These are phyloP conservation scores for Zalophus californianus DNA, from an alignment of 2,797 vertebrate genomes.

Conservation along the genomic window DNA sequence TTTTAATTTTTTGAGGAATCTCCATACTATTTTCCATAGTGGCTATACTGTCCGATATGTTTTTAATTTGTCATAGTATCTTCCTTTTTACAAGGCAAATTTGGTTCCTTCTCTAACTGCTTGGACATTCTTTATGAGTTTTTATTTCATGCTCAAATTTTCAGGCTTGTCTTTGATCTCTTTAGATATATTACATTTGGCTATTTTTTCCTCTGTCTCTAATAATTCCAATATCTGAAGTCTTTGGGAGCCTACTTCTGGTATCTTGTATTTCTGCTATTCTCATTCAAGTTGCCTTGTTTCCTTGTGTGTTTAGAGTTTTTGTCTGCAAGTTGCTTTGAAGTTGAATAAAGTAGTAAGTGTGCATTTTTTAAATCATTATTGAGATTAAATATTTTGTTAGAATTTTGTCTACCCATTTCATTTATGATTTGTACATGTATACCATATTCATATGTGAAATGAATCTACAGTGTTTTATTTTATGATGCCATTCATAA, in stretches of 20 bases:
- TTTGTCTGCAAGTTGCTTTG: neutral
- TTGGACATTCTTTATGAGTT: neutral
- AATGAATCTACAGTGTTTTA: neutral
- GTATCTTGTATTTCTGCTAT: neutral
- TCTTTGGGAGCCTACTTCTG: neutral
- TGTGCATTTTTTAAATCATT: neutral
- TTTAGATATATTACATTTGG: neutral
- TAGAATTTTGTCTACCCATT: neutral
- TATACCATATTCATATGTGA: neutral
- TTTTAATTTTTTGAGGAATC: neutral
- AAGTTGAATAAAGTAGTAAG: neutral
- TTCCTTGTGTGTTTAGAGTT: neutral
- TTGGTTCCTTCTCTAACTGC: neutral
- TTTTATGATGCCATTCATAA: neutral
- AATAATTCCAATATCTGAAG: neutral
- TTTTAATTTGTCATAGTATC: conserved; percentile 4
- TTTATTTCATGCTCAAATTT: neutral
- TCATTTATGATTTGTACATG: neutral
- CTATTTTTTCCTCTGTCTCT: neutral
- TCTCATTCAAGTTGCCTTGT: neutral
- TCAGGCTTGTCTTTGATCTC: neutral
- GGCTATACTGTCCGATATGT: neutral
- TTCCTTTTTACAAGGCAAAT: neutral
- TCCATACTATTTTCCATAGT: neutral
- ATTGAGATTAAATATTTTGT: neutral